phyloP scores from a whole-genome alignment of 2,888 invertebrate species.

The Erebia palarica region DNA sequence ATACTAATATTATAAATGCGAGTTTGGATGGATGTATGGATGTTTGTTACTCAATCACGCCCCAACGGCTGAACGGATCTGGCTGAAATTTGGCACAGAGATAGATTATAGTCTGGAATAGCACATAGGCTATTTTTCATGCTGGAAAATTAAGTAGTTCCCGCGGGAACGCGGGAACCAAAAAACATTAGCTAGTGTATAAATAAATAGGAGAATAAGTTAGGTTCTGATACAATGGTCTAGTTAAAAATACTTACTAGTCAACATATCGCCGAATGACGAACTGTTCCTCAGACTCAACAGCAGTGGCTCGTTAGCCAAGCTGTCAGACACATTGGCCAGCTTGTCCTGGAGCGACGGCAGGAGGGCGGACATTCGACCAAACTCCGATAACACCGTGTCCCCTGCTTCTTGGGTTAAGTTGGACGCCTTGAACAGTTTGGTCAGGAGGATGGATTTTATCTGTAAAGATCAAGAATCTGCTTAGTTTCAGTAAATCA shows the following conservation, averaged over 20 bases:
- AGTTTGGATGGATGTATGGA: no score
- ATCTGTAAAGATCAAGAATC: constrained; percentile 54
- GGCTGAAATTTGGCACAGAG: no score
- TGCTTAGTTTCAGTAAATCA: no score
- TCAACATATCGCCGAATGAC: constrained; percentile 55
- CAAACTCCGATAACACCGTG: constrained; percentile 62
- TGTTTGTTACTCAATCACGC: no score
- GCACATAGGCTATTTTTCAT: no score
- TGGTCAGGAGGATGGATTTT: constrained; percentile 66
- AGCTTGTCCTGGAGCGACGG: constrained; percentile 66
- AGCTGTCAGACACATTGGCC: constrained; percentile 51
- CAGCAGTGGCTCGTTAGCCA: constrained; percentile 66
- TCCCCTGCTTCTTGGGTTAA: constrained; percentile 72
- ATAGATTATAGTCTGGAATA: no score
- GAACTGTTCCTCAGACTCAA: constrained; percentile 54
- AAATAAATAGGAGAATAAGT: background rate
- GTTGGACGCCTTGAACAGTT: constrained; percentile 75
- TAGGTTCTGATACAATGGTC: background rate
- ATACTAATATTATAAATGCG: no score
- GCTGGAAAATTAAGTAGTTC: no score
- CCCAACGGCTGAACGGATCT: no score
- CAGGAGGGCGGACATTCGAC: constrained; percentile 67
- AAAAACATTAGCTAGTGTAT: no score
- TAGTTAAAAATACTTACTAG: constrained; percentile 36
- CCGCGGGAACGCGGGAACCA: no score